Evolutionary conservation across 2,797 vertebrate species (phyloP).

Genomic region (Acanthurus tractus): DNA sequence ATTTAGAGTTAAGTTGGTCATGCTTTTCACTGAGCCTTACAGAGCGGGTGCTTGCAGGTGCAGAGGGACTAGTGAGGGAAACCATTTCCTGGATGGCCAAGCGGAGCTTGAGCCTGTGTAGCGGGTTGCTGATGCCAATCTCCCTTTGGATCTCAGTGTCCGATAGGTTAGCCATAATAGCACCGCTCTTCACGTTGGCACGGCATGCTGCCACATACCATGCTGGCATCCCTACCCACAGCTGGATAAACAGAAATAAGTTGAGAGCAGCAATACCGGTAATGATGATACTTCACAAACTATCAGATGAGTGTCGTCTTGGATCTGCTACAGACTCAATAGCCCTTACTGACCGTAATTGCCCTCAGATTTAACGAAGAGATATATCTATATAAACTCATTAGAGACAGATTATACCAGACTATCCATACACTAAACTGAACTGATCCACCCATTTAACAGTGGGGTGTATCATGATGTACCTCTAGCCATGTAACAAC

Average conservation of each 20-base stretch:
- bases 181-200: slow-evolving; percentile 94
- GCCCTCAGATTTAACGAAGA: background rate
- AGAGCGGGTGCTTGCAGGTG: slow-evolving; percentile 91
- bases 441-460: background rate
- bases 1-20: background rate
- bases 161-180: slow-evolving; percentile 95
- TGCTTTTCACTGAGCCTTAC: slow-evolving; percentile 57
- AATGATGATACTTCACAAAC: slow-evolving; percentile 10
- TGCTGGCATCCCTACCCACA: slow-evolving; percentile 96
- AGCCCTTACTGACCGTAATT: background rate
- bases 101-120: slow-evolving; percentile 93
- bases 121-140: slow-evolving; percentile 94
- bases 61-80: slow-evolving; percentile 92
- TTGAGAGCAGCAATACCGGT: background rate
- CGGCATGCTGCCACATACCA: slow-evolving; percentile 96
- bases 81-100: slow-evolving; percentile 97
- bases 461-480: background rate
- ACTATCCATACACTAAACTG: background rate
- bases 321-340: background rate
- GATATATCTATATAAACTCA: background rate
- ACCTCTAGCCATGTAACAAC: slow-evolving; percentile 97
- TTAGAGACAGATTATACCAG: background rate
- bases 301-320: slow-evolving; percentile 11
- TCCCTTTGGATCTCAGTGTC: slow-evolving; percentile 95
- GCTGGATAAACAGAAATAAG: slow-evolving; percentile 76